Evolutionary conservation across 2,888 invertebrate species (phyloP).

Genomic region (Xanthorhoe spadicearia): DNA sequence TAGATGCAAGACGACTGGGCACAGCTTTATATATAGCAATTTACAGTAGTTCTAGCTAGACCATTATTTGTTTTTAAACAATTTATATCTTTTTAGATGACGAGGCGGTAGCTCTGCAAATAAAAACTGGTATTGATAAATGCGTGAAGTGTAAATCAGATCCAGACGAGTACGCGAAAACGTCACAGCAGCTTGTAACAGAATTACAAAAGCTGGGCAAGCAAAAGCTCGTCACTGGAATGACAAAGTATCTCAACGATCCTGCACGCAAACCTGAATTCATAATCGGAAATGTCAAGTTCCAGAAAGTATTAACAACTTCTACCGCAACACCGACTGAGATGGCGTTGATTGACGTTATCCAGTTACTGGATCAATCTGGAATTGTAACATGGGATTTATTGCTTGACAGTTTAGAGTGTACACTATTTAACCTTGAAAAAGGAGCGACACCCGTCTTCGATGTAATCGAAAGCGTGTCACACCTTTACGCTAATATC

Average conservation of each 20-base stretch:
- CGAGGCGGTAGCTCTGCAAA: slow-evolving; percentile 7
- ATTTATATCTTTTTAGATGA: slow-evolving; percentile 17
- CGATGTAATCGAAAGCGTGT: slow-evolving; percentile 66
- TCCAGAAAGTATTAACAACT: not conserved
- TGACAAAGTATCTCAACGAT: slow-evolving; percentile 16
- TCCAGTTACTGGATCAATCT: slow-evolving; percentile 53
- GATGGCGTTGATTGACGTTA: slow-evolving; percentile 66
- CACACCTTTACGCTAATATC: slow-evolving; percentile 74
- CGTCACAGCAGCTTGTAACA: slow-evolving; percentile 2
- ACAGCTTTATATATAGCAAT: too few species aligned
- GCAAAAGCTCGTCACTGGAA: slow-evolving; percentile 2
- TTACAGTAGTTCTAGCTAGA: too few species aligned
- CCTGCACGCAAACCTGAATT: slow-evolving; percentile 17
- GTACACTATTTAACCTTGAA: slow-evolving; percentile 67
- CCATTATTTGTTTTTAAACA: too few species aligned
- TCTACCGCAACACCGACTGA: slow-evolving; percentile 62
- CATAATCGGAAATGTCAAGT: not conserved
- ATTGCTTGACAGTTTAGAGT: slow-evolving; percentile 67
- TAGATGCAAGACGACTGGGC: too few species aligned
- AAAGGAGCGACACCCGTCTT: slow-evolving; percentile 62
- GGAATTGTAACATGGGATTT: slow-evolving; percentile 54
- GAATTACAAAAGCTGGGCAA: slow-evolving; percentile 4
- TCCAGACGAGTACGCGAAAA: slow-evolving; percentile 9
- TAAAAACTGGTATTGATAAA: slow-evolving; percentile 18
- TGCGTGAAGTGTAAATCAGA: slow-evolving; percentile 12